A percentile compares a stretch with the other conserved stretches of the same genome.
These are phyloP conservation scores for Parus major DNA, from an alignment of 2,113 vertebrate species.

Conservation along the genomic window DNA sequence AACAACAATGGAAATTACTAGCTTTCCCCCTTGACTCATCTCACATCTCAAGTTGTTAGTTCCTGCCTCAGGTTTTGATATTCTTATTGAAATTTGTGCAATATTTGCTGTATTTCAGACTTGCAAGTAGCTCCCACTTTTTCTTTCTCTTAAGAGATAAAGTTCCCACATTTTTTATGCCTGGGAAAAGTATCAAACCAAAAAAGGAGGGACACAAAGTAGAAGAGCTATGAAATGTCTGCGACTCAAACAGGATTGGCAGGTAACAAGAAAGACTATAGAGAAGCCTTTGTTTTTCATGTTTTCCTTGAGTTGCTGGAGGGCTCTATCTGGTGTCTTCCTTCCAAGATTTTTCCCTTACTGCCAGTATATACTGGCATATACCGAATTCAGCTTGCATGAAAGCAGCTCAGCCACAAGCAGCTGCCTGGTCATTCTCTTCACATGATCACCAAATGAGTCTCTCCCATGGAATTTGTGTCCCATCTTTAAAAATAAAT, in stretches of 20 bases:
- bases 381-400: not conserved
- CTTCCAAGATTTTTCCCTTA: not conserved
- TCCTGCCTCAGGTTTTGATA: not conserved
- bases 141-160: not conserved
- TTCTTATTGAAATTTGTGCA: not conserved
- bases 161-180: not conserved
- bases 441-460: slow-evolving; percentile 42
- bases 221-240: not conserved
- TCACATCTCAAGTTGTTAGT: not conserved
- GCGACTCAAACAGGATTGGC: not conserved
- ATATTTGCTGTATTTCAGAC: not conserved
- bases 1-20: not conserved
- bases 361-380: not conserved
- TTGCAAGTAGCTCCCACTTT: not conserved
- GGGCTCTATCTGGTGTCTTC: not conserved
- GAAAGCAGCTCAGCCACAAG: not conserved
- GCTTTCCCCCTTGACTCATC: accelerated
- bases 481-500: slow-evolving; percentile 49
- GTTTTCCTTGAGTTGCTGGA: not conserved
- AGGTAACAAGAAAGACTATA: not conserved
- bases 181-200: not conserved
- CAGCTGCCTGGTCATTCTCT: not conserved
- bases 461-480: slow-evolving; percentile 42
- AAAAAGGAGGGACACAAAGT: not conserved
- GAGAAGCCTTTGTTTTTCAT: not conserved